These are phyloP conservation scores for Trinorchestia longiramus DNA, from an alignment of 1,140 invertebrate species.

Conservation along the genomic window DNA sequence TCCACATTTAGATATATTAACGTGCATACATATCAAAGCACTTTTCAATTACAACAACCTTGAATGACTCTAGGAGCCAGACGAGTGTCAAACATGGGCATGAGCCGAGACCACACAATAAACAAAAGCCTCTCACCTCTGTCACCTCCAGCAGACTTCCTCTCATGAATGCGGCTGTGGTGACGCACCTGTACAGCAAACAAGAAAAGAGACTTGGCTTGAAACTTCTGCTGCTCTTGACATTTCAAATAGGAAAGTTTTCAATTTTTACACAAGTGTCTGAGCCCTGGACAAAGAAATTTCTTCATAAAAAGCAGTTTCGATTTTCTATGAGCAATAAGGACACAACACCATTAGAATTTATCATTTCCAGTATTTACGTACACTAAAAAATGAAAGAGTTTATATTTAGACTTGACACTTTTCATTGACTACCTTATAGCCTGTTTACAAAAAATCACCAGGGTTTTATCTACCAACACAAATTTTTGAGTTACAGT, in stretches of 20 bases:
- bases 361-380: too few relatives aligned
- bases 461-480: too few relatives aligned
- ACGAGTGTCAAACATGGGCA: not conserved
- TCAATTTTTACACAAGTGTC: not conserved
- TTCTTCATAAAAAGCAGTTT: too few relatives aligned
- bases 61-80: not conserved
- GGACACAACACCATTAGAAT: too few relatives aligned
- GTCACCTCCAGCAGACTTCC: not conserved
- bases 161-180: conserved; percentile 23
- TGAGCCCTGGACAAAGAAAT: not conserved
- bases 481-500: too few relatives aligned
- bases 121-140: not conserved
- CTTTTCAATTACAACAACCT: not conserved
- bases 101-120: not conserved
- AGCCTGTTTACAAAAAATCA: too few relatives aligned
- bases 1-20: not conserved
- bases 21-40: not conserved
- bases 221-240: not conserved
- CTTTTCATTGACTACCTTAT: too few relatives aligned
- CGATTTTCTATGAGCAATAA: too few relatives aligned
- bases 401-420: too few relatives aligned
- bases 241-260: not conserved
- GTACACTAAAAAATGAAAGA: too few relatives aligned
- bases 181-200: not conserved
- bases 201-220: not conserved